Evolutionary conservation across 2,888 invertebrate genomes (phyloP), one percentile per base, ranked within the genome.

Genomic region (Lasioglossum oenotherae): DNA sequence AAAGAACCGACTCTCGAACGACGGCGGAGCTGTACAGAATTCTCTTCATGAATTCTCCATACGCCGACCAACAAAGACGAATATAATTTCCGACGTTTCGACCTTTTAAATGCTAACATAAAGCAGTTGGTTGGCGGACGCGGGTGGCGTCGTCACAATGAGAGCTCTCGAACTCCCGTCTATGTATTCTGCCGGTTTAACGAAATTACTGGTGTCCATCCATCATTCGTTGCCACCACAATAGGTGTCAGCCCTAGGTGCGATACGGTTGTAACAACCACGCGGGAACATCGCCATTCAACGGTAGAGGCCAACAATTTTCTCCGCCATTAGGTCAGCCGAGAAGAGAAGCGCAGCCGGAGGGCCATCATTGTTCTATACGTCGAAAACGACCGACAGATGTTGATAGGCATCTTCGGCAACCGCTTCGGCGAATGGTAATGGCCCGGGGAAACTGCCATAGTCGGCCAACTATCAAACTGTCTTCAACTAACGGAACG

Each of bases 351-450:
- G 80, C 53, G 64, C 75, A 64, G 80, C 69, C 49, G 57, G 75
- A 57, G 19, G 74, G 27, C 12, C 31, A 4, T 35, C 53, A 79
- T 85, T 85, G 81, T 85, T 79, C 85, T 83, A 78, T 77, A 44
- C 53, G 23, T 53, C n/a, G 74, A 53, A 53, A 49, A 31, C 85
- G 78, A 75, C 60, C 81, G 81, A 76, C 87, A 87, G 87, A 86
- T 87, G 87, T 83, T 69, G 78, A 77, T 46, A 83, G 71, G 14
- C 38, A 86, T 87, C 86, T 81, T 83, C 80, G 57, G 60, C 87
- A 86, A 84, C 86, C 81, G 87, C 79, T 86, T 86, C 87, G 60
- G 71, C 86, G 80, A 85, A 89, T 88, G 89, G 80, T 71, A 84
- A 78, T 81, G 67, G 74, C 64, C n/a, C 69, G 10, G 23, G 35